Base-by-base conservation (phyloP, 2,888 invertebrate species). In the Sarcophaga caerulescens region DNA sequence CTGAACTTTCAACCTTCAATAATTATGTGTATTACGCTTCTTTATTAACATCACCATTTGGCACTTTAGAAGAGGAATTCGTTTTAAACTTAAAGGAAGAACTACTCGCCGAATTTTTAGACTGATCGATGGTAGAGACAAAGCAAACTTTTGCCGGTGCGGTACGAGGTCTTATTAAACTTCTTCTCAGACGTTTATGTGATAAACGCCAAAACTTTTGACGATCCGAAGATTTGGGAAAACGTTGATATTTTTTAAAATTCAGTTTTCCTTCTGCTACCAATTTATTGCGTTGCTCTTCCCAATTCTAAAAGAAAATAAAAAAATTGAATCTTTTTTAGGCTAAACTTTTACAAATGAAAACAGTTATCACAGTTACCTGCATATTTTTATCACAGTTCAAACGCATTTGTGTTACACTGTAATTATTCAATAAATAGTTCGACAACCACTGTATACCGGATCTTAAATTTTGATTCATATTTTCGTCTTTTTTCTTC, bases 341-440 rank as follows among this genome's bases (percentile, higher is more conserved):
- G 19, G 25, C 44, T 19, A 52, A 62, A 52, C 19, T 47, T 0
- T 4, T 19, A 19, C 10, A n/a, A 57, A 57, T 2, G 12, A 19
- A 17, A 59, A 35, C 25, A n/a, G n/a, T 4, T 57, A 21, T 44
- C 0, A 23, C n/a, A 78, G 44, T 12, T 23, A 90, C 92, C 89
- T 91, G 89, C 88, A 90, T 85, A 78, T 92, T 92, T 4, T 88
- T 84, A 82, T 92, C 92, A 85, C 89, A 89, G 44, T 86, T 90
- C 11, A 92, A 88, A 68, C 91, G 90, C 52, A 77, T 86, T 19
- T 87, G 87, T 65, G 92, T 63, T 6, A 79, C 23, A 8, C 88
- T 66, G 45, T 88, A 89, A 69, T 88, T 89, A 8, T 81, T 84
- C 57, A 88, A 17, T 35, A 92, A 21, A 70, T 88, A 90, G 0